Evolutionary conservation across 2,797 vertebrate genomes (phyloP), one percentile per base, ranked within the genome.

Genomic region (Esox lucius): DNA sequence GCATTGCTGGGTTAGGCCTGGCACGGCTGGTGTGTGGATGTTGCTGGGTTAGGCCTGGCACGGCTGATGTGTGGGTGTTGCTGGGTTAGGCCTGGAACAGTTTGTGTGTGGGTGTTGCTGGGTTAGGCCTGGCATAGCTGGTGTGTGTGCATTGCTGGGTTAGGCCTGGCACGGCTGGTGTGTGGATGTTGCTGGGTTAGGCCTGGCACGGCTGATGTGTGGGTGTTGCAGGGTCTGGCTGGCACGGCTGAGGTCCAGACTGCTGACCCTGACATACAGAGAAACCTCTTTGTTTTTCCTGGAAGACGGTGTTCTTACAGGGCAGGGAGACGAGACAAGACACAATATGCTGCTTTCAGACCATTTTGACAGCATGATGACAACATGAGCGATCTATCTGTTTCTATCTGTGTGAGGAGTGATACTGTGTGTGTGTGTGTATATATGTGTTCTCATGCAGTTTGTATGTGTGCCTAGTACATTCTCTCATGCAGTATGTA

Each of bases 271-370:
- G 72, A 71, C 56, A 24, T 46, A 75, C 73, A 48, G 72, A 78
- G 70, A 71, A 73, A 72, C 61, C 74, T 74, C 83, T 82, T 84
- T 90, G 87, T 87, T 84, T 85, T 75, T 49, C 73, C 76, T 75
- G 0, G 77, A 80, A 81, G 77, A 91, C 89, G 89, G 86, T 86
- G 83, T 56, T 61, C 75, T 85, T 72, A 75, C 81, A 83, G 75
- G 85, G 70, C 56, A 51, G 13, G 49, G 0, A 51, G 48, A 53
- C 5, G 8, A 49, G 26, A 70, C 16, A 51, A 13, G 7, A 79
- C 75, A 93, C 90, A 93, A 91, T 83, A 71, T 75, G 24, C 49
- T 76, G 74, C 80, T 88, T 92, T 93, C 87, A 92, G 76, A 59
- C 74, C 68, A 73, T 73, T 76, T 17, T 82, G 75, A 75, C 84